These are phyloP conservation scores for Heliconius aoede DNA, from an alignment of 2,888 invertebrate species.

Conservation along the genomic window DNA sequence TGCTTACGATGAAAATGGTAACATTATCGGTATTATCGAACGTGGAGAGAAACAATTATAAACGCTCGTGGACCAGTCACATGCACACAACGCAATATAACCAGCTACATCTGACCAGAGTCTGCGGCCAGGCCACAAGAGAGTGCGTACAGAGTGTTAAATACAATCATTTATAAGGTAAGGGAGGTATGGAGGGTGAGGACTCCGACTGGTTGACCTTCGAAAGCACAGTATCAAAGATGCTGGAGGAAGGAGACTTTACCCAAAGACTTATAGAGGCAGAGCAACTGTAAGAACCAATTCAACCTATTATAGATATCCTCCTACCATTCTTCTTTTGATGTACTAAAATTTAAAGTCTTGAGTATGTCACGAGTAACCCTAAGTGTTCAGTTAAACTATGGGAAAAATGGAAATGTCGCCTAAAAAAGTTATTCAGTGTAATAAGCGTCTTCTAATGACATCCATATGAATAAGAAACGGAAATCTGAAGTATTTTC, in stretches of 20 bases:
- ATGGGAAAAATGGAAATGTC: too few species aligned
- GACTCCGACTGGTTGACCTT: too few species aligned
- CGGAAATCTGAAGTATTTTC: too few species aligned
- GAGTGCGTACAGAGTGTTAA: constrained; percentile 39
- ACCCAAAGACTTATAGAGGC: background rate
- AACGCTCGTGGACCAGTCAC: background rate
- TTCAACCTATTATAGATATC: background rate
- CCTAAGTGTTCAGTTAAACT: too few species aligned
- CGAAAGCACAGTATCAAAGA: too few species aligned
- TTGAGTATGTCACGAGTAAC: background rate
- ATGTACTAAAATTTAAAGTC: background rate
- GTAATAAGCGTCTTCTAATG: too few species aligned
- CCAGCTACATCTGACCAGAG: constrained; percentile 41
- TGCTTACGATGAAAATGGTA: constrained; percentile 96
- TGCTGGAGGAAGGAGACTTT: too few species aligned
- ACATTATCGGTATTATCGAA: constrained; percentile 93
- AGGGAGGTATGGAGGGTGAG: too few species aligned
- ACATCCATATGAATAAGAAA: too few species aligned
- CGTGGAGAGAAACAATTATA: constrained; percentile 84
- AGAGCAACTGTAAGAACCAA: background rate
- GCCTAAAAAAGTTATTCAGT: too few species aligned
- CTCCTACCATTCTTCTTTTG: background rate
- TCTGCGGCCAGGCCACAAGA: constrained; percentile 40
- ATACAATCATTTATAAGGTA: too few species aligned
- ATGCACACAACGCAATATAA: constrained; percentile 29